Evolutionary conservation across 2,888 invertebrate genomes (phyloP).

Genomic region (Acronicta psi): DNA sequence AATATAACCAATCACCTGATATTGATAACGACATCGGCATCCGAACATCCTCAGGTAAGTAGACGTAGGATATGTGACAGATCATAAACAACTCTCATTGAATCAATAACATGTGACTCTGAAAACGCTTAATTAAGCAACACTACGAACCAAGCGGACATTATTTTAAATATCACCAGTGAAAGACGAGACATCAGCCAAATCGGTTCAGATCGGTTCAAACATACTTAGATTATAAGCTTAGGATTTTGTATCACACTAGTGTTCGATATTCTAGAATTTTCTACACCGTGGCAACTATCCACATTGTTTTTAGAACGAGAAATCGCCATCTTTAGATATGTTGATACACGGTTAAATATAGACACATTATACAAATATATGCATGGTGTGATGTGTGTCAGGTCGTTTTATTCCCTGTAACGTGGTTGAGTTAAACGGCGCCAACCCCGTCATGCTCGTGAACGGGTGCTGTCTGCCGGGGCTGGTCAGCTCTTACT

Average conservation of each 20-base stretch:
- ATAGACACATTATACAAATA: too few relatives aligned
- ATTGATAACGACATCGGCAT: slow-evolving; percentile 44
- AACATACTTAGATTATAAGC: too few relatives aligned
- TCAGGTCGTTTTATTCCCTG: too few relatives aligned
- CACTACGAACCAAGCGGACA: not conserved
- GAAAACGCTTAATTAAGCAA: not conserved
- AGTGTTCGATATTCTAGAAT: not conserved
- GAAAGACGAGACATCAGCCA: too few relatives aligned
- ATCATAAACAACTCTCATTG: slow-evolving; percentile 29
- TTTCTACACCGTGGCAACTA: not conserved
- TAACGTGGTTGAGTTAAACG: too few relatives aligned
- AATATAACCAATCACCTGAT: slow-evolving; percentile 45
- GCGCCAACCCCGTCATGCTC: too few relatives aligned
- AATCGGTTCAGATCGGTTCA: too few relatives aligned
- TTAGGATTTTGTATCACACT: too few relatives aligned
- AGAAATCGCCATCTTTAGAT: not conserved
- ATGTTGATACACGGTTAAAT: slow-evolving; percentile 4
- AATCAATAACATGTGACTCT: slow-evolving; percentile 27
- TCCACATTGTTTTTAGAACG: not conserved
- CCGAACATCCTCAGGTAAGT: slow-evolving; percentile 52
- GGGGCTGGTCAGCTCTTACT: too few relatives aligned
- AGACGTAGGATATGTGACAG: slow-evolving; percentile 26
- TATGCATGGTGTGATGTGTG: too few relatives aligned
- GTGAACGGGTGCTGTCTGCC: too few relatives aligned
- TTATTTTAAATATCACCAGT: too few relatives aligned